Percentiles rank a stretch among this genome's conserved stretches.
phyloP scores from a whole-genome alignment of 2,888 invertebrate genomes.

The Sicus ferrugineus region DNA sequence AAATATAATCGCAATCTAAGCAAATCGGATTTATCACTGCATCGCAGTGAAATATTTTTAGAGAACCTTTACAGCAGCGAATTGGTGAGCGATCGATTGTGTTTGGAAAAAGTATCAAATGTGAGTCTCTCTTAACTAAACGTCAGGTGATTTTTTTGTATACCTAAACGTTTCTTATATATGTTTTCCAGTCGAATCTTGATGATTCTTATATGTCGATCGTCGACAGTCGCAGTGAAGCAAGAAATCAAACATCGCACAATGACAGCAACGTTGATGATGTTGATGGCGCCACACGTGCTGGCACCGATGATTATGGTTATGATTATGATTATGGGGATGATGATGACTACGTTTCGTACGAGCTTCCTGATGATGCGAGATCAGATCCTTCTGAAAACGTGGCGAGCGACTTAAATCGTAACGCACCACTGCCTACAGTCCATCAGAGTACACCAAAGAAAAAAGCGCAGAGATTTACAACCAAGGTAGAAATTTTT shows the following conservation, averaged over 20 bases:
- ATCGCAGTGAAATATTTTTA: constrained; percentile 60
- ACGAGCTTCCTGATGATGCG: constrained; percentile 53
- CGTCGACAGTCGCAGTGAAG: constrained; percentile 19
- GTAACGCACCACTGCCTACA: constrained; percentile 54
- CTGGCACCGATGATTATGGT: constrained; percentile 19
- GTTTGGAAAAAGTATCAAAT: constrained; percentile 51
- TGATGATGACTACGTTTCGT: constrained; percentile 47
- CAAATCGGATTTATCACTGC: constrained; percentile 58
- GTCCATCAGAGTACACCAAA: constrained; percentile 60
- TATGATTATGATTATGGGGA: constrained; percentile 22
- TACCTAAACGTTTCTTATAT: too few relatives aligned
- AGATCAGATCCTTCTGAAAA: constrained; percentile 33
- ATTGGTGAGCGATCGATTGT: constrained; percentile 44
- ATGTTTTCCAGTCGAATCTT: constrained; percentile 34
- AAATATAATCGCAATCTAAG: constrained; percentile 53
- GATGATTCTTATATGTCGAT: constrained; percentile 40
- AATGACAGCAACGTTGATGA: neutral
- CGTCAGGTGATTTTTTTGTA: neutral
- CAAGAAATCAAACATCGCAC: neutral
- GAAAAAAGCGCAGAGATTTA: constrained; percentile 51
- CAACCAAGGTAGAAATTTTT: constrained; percentile 63
- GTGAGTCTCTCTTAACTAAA: constrained; percentile 42
- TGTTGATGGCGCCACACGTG: neutral
- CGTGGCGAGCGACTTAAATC: constrained; percentile 46
- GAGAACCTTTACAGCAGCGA: constrained; percentile 60